Base-by-base conservation (phyloP, 2,113 vertebrate species). In the Psilopsiagon aurifrons region DNA sequence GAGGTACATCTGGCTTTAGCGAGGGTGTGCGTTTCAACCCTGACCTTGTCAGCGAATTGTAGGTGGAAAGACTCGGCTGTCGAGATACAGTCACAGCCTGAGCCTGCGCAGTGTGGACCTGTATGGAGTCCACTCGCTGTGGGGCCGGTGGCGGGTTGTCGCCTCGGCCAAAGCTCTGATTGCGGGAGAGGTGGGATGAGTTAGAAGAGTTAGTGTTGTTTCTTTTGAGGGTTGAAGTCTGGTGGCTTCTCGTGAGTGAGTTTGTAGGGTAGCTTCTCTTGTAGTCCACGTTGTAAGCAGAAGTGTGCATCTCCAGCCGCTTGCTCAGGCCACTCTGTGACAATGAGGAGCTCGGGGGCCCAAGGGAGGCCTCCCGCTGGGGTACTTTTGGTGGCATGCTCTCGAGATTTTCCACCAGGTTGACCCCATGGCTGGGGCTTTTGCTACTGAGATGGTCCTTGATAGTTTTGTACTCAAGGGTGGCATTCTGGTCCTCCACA, bases 181-280 rank as follows among this genome's bases (percentile, higher is more conserved):
- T 99, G 88, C 99, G 98, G 83, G 99, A 98, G 95, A 99, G 98
- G 96, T 99, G 99, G 91, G 99, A 99, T 6, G 99, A 99, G 93
- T 99, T 99, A 95, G 99, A 99, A 60, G 99, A 99, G 98, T 99
- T 99, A 95, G 99, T 99, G 98, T 99, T 99, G 98, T 99, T 99
- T 97, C 99, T 99, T 98, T 99, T 99, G 86, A 99, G 98, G 8
- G 97, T 98, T 1, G 99, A 97, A 2, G 97, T 94, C 96, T 98
- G 98, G 73, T 98, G 98, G 94, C 97, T 98, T 96, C 98, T 98
- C 0, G 98, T 98, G 83, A 98, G 98, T 0, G 98, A 98, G 96
- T 98, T 98, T 96, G 98, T 98, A 60, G 98, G 98, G 89, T 98
- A 99, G 97, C 97, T 98, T 96, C 98, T 98, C 97, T 99, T 99